Conservation (phyloP, 1,140 invertebrate genomes). For the Nephila pilipes region DNA sequence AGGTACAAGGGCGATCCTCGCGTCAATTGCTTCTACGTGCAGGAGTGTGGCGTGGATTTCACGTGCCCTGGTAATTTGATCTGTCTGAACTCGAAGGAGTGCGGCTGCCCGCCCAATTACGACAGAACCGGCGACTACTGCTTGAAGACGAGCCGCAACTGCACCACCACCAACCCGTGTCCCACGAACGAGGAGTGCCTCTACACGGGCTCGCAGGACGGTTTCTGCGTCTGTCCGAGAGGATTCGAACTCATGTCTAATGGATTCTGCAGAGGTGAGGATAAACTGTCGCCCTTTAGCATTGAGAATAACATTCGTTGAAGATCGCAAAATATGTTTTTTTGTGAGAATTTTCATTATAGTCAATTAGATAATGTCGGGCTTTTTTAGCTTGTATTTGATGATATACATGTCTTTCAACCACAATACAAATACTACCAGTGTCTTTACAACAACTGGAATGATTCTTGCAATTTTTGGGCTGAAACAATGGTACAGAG, state of each 20-base stretch:
- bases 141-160: constrained; percentile 78
- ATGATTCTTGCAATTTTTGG: too few species aligned
- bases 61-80: constrained; percentile 80
- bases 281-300: too few species aligned
- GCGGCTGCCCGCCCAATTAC: constrained; percentile 79
- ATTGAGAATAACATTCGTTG: too few species aligned
- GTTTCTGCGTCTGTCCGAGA: constrained; percentile 80
- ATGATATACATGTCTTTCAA: too few species aligned
- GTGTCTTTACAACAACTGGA: too few species aligned
- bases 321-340: too few species aligned
- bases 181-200: constrained; percentile 80
- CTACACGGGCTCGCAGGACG: constrained; percentile 77
- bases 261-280: constrained; percentile 78
- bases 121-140: constrained; percentile 79
- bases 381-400: too few species aligned
- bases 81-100: constrained; percentile 79
- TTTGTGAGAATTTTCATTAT: too few species aligned
- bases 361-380: too few species aligned
- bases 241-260: constrained; percentile 78
- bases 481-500: too few species aligned
- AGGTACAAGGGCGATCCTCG: constrained; percentile 84
- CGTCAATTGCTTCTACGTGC: constrained; percentile 85
- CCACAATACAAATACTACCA: too few species aligned
- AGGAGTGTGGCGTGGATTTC: constrained; percentile 84
- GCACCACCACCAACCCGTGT: constrained; percentile 80